Conservation (phyloP, 2,888 invertebrate genomes). For the Sminthurides aquaticus region DNA sequence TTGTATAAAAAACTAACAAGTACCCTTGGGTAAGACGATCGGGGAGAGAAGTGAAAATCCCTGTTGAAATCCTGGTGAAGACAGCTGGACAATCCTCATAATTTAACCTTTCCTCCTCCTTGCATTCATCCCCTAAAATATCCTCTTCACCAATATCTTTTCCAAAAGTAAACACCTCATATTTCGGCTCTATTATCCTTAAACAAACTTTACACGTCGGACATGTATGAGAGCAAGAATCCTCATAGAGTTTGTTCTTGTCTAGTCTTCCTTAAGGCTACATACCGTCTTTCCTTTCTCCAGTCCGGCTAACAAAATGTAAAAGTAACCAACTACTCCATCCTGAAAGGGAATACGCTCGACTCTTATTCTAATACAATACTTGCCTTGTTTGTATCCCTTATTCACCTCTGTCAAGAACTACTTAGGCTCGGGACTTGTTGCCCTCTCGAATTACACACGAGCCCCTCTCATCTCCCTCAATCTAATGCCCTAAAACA, state of each 20-base stretch:
- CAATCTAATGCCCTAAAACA: constrained; percentile 3
- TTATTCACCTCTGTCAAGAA: constrained; percentile 7
- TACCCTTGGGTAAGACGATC: background rate
- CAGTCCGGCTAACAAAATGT: no score
- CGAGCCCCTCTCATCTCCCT: background rate
- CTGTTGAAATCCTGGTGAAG: constrained; percentile 1
- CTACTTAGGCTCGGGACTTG: constrained; percentile 1
- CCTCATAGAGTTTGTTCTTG: no score
- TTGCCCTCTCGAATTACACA: constrained; percentile 7
- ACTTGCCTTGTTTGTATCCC: no score
- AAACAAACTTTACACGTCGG: constrained; percentile 3
- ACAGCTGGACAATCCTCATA: constrained; percentile 8
- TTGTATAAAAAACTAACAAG: background rate
- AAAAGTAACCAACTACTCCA: no score
- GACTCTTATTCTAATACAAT: no score
- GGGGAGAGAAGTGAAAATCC: background rate
- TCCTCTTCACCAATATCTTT: constrained; percentile 1
- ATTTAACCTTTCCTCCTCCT: constrained; percentile 5
- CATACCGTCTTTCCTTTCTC: no score
- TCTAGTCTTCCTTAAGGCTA: no score
- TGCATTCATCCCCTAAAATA: constrained; percentile 2
- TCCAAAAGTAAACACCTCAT: constrained; percentile 4
- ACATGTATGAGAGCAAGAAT: no score
- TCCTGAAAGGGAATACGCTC: no score
- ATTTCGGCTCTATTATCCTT: background rate